Percentiles rank a stretch among this genome's conserved stretches.
These are phyloP conservation scores for Dendrophyllia cribrosa DNA, from an alignment of 64 coral and sea anemone species.

Conservation along the genomic window DNA sequence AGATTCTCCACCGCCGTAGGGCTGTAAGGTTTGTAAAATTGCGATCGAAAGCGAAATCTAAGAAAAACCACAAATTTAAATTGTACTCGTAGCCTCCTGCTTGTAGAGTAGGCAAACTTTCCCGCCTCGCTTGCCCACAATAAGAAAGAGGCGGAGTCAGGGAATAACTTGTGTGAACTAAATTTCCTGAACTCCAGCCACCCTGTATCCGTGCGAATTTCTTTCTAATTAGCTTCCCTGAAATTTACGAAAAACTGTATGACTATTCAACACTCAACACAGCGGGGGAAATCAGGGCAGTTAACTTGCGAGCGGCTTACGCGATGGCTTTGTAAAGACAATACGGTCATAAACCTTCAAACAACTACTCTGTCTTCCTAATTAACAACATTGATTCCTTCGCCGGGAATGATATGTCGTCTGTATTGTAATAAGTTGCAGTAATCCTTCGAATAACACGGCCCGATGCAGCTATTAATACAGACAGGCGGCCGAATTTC, in stretches of 20 bases:
- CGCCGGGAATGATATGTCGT: slow-evolving; percentile 36
- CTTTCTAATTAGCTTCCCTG: slow-evolving; percentile 86
- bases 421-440: slow-evolving; percentile 35
- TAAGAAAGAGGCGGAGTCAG: slow-evolving; percentile 93
- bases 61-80: slow-evolving; percentile 83
- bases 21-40: not conserved
- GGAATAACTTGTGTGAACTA: slow-evolving; percentile 86
- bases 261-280: not conserved
- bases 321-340: slow-evolving; percentile 25
- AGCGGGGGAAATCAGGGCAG: slow-evolving; percentile 38
- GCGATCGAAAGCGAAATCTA: slow-evolving; percentile 34
- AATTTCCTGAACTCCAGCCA: slow-evolving; percentile 87
- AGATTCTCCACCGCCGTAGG: not conserved
- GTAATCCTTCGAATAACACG: not conserved
- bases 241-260: slow-evolving; percentile 8
- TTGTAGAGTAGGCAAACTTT: slow-evolving; percentile 84
- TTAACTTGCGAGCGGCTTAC: slow-evolving; percentile 22
- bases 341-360: slow-evolving; percentile 42
- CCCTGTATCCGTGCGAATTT: slow-evolving; percentile 84
- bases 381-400: slow-evolving; percentile 50
- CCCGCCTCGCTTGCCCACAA: slow-evolving; percentile 93
- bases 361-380: slow-evolving; percentile 60
- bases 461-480: not conserved
- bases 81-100: slow-evolving; percentile 85
- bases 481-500: not conserved